Base-by-base conservation (phyloP, 2,113 vertebrate species). In the Dendrocopos noguchii region DNA sequence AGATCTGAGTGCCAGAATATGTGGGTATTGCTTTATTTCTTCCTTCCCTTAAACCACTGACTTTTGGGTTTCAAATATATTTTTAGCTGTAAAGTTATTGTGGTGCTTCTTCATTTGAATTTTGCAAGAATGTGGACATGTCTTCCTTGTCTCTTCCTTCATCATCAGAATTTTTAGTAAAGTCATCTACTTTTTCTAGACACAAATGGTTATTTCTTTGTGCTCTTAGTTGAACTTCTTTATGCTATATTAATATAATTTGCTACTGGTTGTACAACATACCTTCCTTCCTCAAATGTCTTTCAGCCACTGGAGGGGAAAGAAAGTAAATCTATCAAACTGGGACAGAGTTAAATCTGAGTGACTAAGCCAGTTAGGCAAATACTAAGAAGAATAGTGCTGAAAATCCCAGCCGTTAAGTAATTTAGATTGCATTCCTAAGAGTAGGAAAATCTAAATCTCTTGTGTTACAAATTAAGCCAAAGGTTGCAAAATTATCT, bases 301-400 rank as follows among this genome's bases (percentile, higher is more conserved):
- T 85, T 87, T 85, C 21, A 82, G 25, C 57, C 16, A 17, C 65
- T 83, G 77, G n/a, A 28, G 33, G 24, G 18, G 44, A 76, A 46
- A 53, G 67, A 66, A 33, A 34, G 16, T 25, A 63, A 66, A 6
- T 10, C 12, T 68, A 5, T 71, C 60, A 68, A 84, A 80, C 31
- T 74, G 74, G 78, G 60, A n/a, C 90, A 85, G 61, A 83, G 63
- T 88, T 93, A 90, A 86, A 64, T 91, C 70, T 60, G 22, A 85
- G 47, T 92, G 56, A 82, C 39, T 57, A 80, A 91, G 60, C 53
- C 28, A 78, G 50, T 64, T 88, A 76, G 39, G n/a, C 63, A 87
- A 91, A 92, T 89, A 56, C 12, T 80, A 27, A 61, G 50, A 80
- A 78, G 64, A 86, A 64, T 9, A 56, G 12, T 86, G 21, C 24